A percentile compares a stretch with the other conserved stretches of the same genome.
Evolutionary conservation across 2,113 vertebrate genomes (phyloP).

Genomic region (Tachuris rubrigastra): DNA sequence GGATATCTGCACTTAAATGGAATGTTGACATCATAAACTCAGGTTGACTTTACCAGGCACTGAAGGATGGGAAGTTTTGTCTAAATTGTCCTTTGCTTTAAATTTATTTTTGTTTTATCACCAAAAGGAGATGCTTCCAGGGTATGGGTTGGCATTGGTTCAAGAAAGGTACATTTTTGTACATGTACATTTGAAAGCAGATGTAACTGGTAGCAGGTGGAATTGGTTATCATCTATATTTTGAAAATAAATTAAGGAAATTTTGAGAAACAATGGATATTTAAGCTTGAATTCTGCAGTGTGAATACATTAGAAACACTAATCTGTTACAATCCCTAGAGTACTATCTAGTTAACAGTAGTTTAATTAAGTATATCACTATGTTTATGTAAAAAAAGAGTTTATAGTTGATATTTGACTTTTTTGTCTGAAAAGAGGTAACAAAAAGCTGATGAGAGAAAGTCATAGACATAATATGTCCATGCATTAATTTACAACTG

Average conservation of each 20-base stretch:
- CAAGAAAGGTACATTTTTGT: not conserved
- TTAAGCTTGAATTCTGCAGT: not conserved
- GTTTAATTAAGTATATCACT: slow-evolving; percentile 31
- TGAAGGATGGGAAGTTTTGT: not conserved
- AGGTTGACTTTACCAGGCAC: not conserved
- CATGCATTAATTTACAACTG: not conserved
- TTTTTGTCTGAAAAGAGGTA: not conserved
- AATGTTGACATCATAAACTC: not conserved
- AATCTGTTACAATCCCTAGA: not conserved
- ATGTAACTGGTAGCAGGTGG: not conserved
- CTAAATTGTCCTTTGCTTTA: not conserved
- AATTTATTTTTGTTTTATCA: not conserved
- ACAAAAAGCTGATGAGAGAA: not conserved
- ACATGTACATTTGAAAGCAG: not conserved
- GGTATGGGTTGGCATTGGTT: not conserved
- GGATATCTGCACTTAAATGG: not conserved
- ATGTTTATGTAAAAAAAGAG: not conserved
- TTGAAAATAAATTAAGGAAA: not conserved
- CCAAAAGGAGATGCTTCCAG: not conserved
- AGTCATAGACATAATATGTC: not conserved
- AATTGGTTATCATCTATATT: not conserved
- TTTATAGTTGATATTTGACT: not conserved
- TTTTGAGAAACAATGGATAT: not conserved
- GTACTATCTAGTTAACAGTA: not conserved
- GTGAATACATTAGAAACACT: not conserved